Evolutionary conservation across 64 coral and sea anemone species (phyloP).

Genomic region (Stichodactyla mertensii): DNA sequence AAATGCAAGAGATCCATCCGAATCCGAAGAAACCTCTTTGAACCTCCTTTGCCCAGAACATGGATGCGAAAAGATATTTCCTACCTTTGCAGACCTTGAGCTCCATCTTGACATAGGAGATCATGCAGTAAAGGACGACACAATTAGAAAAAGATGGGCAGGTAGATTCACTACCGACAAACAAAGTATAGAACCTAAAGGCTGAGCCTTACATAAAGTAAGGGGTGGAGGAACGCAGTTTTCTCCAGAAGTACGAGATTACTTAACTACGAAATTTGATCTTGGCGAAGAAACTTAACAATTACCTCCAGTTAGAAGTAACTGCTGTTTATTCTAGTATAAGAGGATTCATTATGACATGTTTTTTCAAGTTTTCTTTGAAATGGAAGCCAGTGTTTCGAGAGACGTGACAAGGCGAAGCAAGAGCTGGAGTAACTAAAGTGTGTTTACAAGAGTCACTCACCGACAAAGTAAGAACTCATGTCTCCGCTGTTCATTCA

Average conservation of each 20-base stretch:
- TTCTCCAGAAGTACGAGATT: constrained; percentile 10
- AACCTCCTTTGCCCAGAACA: constrained; percentile 9
- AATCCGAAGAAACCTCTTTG: background rate
- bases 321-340: no score
- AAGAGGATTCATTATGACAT: no score
- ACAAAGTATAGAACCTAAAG: background rate
- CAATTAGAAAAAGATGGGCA: constrained; percentile 40
- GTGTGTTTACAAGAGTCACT: no score
- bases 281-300: constrained; percentile 41
- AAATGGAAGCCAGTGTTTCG: no score
- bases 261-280: constrained; percentile 46
- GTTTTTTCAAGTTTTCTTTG: no score
- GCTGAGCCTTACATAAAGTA: constrained; percentile 28
- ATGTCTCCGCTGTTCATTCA: no score
- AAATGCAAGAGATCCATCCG: background rate
- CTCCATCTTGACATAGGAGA: constrained; percentile 22
- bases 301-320: no score
- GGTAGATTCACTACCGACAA: constrained; percentile 29
- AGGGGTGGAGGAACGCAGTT: background rate
- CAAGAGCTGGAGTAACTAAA: no score
- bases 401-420: no score
- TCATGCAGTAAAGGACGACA: constrained; percentile 13
- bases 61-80: constrained; percentile 26
- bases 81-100: constrained; percentile 37
- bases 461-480: no score